Evolutionary conservation across 2,888 invertebrate genomes (phyloP).

Genomic region (Tanytarsus gracilentus): DNA sequence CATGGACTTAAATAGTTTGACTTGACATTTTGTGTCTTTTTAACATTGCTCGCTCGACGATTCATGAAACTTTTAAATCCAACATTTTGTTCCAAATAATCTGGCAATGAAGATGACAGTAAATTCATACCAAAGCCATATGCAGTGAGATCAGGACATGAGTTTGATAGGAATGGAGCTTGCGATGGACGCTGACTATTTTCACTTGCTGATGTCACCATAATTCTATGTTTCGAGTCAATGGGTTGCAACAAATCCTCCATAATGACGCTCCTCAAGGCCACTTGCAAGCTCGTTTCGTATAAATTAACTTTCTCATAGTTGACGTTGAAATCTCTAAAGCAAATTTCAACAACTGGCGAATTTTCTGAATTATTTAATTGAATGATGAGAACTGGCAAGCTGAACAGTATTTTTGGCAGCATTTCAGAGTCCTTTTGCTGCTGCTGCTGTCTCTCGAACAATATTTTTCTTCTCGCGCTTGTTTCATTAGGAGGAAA

Average conservation of each 20-base stretch:
- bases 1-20: no score
- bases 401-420: slow-evolving; percentile 54
- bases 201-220: slow-evolving; percentile 55
- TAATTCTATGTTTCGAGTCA: slow-evolving; percentile 70
- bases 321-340: slow-evolving; percentile 70
- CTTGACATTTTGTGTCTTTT: slow-evolving; percentile 31
- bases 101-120: slow-evolving; percentile 47
- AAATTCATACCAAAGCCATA: background rate
- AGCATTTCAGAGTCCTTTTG: slow-evolving; percentile 31
- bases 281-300: slow-evolving; percentile 68
- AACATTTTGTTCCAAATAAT: slow-evolving; percentile 48
- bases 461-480: slow-evolving; percentile 28
- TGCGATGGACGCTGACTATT: slow-evolving; percentile 34
- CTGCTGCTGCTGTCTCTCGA: slow-evolving; percentile 27
- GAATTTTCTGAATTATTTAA: slow-evolving; percentile 65
- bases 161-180: slow-evolving; percentile 59
- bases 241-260: slow-evolving; percentile 76
- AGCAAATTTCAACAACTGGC: slow-evolving; percentile 74
- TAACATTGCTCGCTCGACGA: slow-evolving; percentile 12
- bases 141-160: slow-evolving; percentile 64
- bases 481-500: slow-evolving; percentile 29
- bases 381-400: slow-evolving; percentile 66
- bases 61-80: slow-evolving; percentile 38
- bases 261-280: slow-evolving; percentile 77
- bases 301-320: slow-evolving; percentile 59